phyloP scores from a whole-genome alignment of 2,797 vertebrate genomes.

The Micromesistius poutassou region DNA sequence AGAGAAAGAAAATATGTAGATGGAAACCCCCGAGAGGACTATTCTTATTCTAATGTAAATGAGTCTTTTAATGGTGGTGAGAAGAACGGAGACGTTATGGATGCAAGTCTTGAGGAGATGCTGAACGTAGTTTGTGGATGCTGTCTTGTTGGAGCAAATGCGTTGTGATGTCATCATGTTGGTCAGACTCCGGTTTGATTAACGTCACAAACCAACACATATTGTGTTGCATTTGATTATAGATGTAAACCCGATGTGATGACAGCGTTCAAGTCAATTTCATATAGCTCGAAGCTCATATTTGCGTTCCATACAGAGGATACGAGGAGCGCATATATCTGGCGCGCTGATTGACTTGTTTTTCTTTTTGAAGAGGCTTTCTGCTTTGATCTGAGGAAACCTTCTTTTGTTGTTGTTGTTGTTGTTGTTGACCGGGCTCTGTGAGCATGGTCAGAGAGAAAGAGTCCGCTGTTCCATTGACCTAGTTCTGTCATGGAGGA shows the following conservation, averaged over 20 bases:
- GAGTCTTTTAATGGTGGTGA: too few relatives aligned
- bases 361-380: not conserved
- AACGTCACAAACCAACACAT: not conserved
- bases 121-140: too few relatives aligned
- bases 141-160: too few relatives aligned
- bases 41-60: too few relatives aligned
- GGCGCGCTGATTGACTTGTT: not conserved
- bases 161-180: too few relatives aligned
- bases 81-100: too few relatives aligned
- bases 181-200: not conserved
- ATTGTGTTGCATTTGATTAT: too few relatives aligned
- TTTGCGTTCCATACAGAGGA: not conserved
- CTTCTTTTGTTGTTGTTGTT: slow-evolving; percentile 48
- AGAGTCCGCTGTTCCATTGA: slow-evolving; percentile 65
- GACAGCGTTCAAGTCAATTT: not conserved
- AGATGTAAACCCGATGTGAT: not conserved
- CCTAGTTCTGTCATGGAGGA: slow-evolving; percentile 77
- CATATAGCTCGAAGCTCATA: too few relatives aligned
- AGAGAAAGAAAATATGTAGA: too few relatives aligned
- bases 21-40: too few relatives aligned
- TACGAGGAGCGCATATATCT: not conserved
- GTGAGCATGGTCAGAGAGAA: slow-evolving; percentile 28
- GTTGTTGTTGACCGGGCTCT: slow-evolving; percentile 60
- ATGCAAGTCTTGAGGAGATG: too few relatives aligned
- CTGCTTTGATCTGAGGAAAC: not conserved